Evolutionary conservation across 2,888 invertebrate genomes (phyloP), one percentile per base, ranked within the genome.

Genomic region (Melanostoma scalare): DNA sequence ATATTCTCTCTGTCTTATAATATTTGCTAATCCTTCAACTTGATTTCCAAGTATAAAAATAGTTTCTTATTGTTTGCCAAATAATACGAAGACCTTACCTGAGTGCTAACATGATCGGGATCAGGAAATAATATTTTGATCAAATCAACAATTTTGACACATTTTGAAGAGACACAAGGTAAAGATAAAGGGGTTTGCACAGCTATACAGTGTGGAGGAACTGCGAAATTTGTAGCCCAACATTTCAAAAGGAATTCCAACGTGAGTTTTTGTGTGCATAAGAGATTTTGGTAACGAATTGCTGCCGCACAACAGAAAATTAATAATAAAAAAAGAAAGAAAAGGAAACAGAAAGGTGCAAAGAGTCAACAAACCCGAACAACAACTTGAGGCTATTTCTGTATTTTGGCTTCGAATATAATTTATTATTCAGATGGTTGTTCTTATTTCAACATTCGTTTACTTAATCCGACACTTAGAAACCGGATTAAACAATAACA

Each of bases 391-490:
- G 56, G 60, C 42, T 52, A 50, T 52, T 52, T 65, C 46, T 65
- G 33, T 9, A 40, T 53, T 75, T 56, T 71, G 63, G 69, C 48
- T 53, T 53, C 48, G 56, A 72, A 60, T 63, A 9, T 56, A 53
- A 42, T 76, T 76, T 76, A 69, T 78, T 44, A 77, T 77, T 72
- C 71, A 46, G 31, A 67, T 8, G 61, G 67, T 77, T 73, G 73
- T 61, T 68, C 52, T 82, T 68, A 73, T 68, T 77, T 82, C 44
- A 67, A 77, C 73, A 82, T 86, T 85, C 85, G 63, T 86, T 86
- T 80, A 74, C 69, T 79, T 86, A 86, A 86, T 86, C 85, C 78
- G 85, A 86, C 85, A 86, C 81, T 85, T 82, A 72, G 79, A 48
- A 86, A 86, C 86, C 85, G 86, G 85, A 86, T 86, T 79, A 72